Conservation (phyloP, 2,113 vertebrate species). For the Mus musculus region DNA sequence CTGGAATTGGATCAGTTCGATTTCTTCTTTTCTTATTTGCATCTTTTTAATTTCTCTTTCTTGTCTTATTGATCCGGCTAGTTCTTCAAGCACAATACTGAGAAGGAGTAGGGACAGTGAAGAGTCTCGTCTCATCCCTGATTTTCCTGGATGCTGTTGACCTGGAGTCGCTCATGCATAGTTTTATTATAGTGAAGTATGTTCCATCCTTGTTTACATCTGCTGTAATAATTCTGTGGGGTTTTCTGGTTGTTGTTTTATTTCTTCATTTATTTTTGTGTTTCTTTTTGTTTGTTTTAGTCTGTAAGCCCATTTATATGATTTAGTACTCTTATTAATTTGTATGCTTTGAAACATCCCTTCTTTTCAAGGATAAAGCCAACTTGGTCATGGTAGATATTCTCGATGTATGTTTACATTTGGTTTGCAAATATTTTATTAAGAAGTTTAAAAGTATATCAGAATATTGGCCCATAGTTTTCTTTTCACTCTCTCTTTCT, state of each 20-base stretch:
- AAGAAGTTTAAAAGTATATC: neutral
- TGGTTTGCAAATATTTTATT: neutral
- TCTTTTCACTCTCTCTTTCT: no score
- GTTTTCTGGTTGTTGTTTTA: neutral
- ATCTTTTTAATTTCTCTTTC: neutral
- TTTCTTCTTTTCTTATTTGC: neutral
- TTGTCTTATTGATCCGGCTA: neutral
- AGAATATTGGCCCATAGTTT: neutral
- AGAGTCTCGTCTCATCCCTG: neutral
- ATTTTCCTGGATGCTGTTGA: neutral
- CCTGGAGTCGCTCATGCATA: neutral
- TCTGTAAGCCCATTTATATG: neutral
- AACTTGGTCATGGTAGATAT: neutral
- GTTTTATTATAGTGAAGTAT: neutral
- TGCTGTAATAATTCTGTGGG: neutral
- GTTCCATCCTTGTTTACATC: neutral
- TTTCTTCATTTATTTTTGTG: neutral
- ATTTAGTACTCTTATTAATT: neutral
- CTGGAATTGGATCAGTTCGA: neutral
- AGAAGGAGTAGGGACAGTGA: neutral
- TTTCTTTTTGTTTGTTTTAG: neutral
- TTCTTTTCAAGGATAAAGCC: neutral
- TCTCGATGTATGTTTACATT: neutral
- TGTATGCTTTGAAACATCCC: neutral
- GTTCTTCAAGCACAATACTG: neutral